Evolutionary conservation across 2,113 vertebrate species (phyloP), one percentile per base, ranked within the genome.

Genomic region (Phodopus roborovskii): DNA sequence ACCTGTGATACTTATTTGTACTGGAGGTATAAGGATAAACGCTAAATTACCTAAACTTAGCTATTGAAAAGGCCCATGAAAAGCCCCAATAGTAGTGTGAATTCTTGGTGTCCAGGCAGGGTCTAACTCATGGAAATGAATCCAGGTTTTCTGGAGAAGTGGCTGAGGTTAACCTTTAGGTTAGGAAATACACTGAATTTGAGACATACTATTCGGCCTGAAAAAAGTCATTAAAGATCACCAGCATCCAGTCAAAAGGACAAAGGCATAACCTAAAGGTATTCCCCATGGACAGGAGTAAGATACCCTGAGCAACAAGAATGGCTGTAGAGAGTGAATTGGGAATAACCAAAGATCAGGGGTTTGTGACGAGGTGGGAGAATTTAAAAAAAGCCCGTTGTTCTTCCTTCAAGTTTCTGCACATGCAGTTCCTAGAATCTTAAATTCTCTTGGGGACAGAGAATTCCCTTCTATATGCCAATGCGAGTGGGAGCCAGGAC

Each of bases 1-100:
- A 24, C 36, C 30, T 95, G 33, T 45, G 68, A 28, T 39, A 81
- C 42, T 92, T 92, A 92, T 70, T 45, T 79, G 64, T 90, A 83
- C 26, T 87, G 28, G 33, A 86, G 90, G 19, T 74, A 58, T 90
- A 10, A 64, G 45, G 60, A 71, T 60, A 82, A 78, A 83, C 45
- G 28, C 79, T 62, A 48, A 22, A 79, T 88, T 68, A 94, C 75
- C 3, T 73, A 56, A 36, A 7, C 7, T 36, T 56, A 26, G 30
- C 56, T 36, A 58, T 45, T 36, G 79, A 93, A 92, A 79, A 28
- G 74, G 74, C 42, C 22, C 16, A 42, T 39, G 70, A 36, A 73
- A 73, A 48, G 45, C 12, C 13, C 8, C 45, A 16, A 28, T 2
- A 33, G 28, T 16, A 78, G 16, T 33, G 45, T 50, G 15, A 48